A percentile compares a stretch with the other conserved stretches of the same genome.
phyloP scores from a whole-genome alignment of 2,113 vertebrate species.

The Macaca nemestrina region DNA sequence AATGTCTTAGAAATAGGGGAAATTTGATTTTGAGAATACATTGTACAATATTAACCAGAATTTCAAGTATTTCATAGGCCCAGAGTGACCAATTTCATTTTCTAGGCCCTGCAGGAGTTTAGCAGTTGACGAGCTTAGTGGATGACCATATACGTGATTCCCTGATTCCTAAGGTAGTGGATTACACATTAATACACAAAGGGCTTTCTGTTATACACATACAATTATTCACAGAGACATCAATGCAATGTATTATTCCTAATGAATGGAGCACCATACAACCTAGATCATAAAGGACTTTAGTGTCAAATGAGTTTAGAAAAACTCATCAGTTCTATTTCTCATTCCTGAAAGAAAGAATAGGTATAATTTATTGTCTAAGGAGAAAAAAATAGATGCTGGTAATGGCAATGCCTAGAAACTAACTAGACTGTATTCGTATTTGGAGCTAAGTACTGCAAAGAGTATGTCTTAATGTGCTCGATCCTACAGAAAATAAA shows the following conservation, averaged over 20 bases:
- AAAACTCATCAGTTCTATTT: background rate
- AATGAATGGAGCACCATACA: background rate
- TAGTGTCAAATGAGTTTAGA: background rate
- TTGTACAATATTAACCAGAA: background rate
- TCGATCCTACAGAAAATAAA: constrained; percentile 47
- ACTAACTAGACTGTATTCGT: background rate
- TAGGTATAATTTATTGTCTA: background rate
- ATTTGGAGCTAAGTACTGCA: background rate
- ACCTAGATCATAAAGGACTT: background rate
- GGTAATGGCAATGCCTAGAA: background rate
- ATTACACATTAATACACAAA: background rate
- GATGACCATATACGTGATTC: background rate
- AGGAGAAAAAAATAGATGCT: background rate
- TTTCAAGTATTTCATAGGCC: background rate
- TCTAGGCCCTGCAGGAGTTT: background rate
- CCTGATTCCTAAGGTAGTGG: background rate
- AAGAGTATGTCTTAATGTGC: background rate
- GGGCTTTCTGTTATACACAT: background rate
- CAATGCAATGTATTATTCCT: background rate
- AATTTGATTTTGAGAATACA: background rate
- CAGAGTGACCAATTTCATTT: background rate
- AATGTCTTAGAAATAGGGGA: background rate
- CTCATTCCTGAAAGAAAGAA: background rate
- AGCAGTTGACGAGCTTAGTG: background rate
- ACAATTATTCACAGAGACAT: background rate